phyloP scores from a whole-genome alignment of 2,113 vertebrate species.

The Caretta caretta region DNA sequence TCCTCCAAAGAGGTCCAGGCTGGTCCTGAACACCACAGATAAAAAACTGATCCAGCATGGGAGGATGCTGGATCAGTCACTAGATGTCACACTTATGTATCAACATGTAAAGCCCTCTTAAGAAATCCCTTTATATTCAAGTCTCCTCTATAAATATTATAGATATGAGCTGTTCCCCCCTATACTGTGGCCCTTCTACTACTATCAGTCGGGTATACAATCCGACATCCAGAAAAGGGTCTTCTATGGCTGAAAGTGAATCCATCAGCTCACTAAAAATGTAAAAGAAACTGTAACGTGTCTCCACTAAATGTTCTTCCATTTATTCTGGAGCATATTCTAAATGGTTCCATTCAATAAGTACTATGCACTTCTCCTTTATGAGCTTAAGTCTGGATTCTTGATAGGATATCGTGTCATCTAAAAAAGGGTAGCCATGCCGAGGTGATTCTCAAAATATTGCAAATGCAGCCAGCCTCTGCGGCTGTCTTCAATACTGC shows the following conservation, averaged over 20 bases:
- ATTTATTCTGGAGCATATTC: not conserved
- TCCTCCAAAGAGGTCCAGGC: not conserved
- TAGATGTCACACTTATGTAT: not conserved
- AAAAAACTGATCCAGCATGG: not conserved
- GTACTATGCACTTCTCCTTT: not conserved
- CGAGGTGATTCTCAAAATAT: not conserved
- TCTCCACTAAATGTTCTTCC: not conserved
- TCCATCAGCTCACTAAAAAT: not conserved
- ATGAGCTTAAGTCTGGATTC: not conserved
- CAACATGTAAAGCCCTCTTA: not conserved
- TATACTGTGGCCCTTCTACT: not conserved
- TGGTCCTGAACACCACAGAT: not conserved
- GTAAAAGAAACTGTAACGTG: not conserved
- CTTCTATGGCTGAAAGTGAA: not conserved
- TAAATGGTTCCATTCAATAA: not conserved
- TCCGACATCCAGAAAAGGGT: not conserved
- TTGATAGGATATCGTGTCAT: not conserved
- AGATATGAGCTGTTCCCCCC: not conserved
- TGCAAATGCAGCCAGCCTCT: not conserved
- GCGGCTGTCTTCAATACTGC: not conserved
- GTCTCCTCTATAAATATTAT: not conserved
- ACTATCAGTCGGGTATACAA: not conserved
- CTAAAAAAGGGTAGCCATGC: not conserved
- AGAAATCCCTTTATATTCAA: not conserved
- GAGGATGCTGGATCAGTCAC: not conserved